Percentiles rank a stretch among this genome's conserved stretches.
Conservation (phyloP, 1,140 invertebrate species). For the Cotesia vestalis region DNA sequence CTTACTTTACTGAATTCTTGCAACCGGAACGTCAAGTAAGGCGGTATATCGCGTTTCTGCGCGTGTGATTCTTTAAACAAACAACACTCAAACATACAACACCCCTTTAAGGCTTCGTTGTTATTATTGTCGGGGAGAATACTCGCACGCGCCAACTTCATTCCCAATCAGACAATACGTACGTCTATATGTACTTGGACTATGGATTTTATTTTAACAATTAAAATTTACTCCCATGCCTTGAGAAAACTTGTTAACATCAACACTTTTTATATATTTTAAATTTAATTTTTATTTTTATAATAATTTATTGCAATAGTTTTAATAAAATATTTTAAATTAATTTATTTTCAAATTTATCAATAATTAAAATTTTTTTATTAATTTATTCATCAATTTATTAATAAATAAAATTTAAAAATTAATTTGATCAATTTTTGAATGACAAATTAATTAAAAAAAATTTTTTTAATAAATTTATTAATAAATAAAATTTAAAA, state of each 20-base stretch:
- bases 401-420: too few species aligned
- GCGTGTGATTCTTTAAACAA: conserved; percentile 43
- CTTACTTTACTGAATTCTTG: conserved; percentile 25
- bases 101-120: conserved; percentile 8
- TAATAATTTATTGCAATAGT: neutral
- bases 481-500: too few species aligned
- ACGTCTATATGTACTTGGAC: neutral
- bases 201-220: neutral
- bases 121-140: conserved; percentile 13
- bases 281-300: too few species aligned
- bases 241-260: neutral
- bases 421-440: too few species aligned
- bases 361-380: too few species aligned
- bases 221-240: neutral
- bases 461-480: too few species aligned
- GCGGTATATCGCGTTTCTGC: conserved; percentile 46
- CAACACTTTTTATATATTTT: neutral
- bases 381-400: neutral
- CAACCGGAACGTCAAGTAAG: conserved; percentile 40
- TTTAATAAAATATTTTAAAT: too few species aligned
- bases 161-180: conserved; percentile 12
- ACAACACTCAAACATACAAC: neutral
- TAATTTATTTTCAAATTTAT: too few species aligned
- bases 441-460: too few species aligned
- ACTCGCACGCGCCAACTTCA: conserved; percentile 23